A percentile compares a stretch with the other conserved stretches of the same genome.
These are phyloP conservation scores for Piprites chloris DNA, from an alignment of 2,113 vertebrate genomes.

Conservation along the genomic window DNA sequence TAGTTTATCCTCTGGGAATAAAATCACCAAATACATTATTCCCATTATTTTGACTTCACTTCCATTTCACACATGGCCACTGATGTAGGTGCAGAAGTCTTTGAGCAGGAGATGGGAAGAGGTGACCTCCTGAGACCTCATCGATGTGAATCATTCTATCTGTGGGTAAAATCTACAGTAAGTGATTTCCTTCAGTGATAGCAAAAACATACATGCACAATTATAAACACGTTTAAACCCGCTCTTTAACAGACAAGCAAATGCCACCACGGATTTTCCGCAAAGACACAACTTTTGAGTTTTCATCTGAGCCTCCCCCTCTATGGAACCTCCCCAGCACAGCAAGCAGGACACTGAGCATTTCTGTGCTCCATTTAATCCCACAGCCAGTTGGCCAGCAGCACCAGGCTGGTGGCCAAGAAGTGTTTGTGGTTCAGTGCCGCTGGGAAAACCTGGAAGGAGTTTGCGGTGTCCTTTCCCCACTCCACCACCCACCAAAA, in stretches of 20 bases:
- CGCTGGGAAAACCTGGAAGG: neutral
- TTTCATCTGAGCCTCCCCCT: neutral
- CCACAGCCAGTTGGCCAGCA: neutral
- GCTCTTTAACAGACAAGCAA: neutral
- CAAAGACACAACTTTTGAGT: neutral
- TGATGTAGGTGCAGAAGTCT: neutral
- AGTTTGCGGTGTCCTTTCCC: neutral
- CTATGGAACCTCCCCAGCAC: neutral
- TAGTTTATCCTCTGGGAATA: neutral
- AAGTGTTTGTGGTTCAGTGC: neutral
- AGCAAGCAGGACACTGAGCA: neutral
- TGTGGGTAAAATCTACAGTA: neutral
- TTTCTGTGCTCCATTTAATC: neutral
- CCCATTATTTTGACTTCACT: neutral
- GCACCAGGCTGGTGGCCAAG: neutral
- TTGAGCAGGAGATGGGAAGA: neutral
- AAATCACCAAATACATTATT: neutral
- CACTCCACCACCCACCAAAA: neutral
- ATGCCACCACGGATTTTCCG: neutral
- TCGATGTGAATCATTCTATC: neutral
- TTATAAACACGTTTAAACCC: neutral
- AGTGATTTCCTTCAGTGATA: neutral
- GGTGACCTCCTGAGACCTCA: neutral
- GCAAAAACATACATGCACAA: neutral
- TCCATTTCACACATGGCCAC: neutral